A percentile compares a stretch with the other conserved stretches of the same genome.
These are phyloP conservation scores for Martes martes DNA, from an alignment of 2,113 vertebrate genomes.

Conservation along the genomic window DNA sequence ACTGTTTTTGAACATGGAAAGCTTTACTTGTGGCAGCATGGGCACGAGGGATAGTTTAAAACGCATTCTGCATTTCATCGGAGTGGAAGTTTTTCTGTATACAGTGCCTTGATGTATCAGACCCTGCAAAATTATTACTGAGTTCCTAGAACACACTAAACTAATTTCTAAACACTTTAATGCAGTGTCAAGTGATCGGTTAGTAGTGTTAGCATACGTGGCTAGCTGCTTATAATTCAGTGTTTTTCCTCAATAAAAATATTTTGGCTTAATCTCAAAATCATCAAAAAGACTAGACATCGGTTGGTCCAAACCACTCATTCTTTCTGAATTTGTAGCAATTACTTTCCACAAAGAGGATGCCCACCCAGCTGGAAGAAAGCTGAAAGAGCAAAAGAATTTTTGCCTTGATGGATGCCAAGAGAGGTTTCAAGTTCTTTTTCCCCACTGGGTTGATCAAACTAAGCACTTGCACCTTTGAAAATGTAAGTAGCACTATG, in stretches of 20 bases:
- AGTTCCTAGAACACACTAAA: not conserved
- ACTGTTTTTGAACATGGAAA: not conserved
- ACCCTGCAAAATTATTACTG: not conserved
- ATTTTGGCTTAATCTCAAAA: slow-evolving; percentile 47
- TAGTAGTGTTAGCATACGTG: not conserved
- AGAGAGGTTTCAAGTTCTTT: slow-evolving; percentile 4
- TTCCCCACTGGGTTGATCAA: not conserved
- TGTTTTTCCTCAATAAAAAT: slow-evolving; percentile 48
- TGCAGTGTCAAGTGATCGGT: not conserved
- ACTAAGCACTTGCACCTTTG: not conserved
- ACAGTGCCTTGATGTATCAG: not conserved
- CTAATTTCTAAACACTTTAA: slow-evolving; percentile 26
- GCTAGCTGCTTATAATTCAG: slow-evolving; percentile 39
- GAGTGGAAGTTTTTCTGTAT: not conserved
- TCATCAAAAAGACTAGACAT: slow-evolving; percentile 37
- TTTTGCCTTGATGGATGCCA: slow-evolving; percentile 22
- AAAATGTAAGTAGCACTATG: not conserved
- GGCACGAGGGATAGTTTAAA: not conserved
- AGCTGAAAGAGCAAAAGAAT: not conserved
- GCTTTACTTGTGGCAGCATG: not conserved
- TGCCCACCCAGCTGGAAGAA: slow-evolving; percentile 51
- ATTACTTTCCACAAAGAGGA: slow-evolving; percentile 38
- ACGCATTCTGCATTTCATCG: not conserved
- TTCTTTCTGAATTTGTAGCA: slow-evolving; percentile 42
- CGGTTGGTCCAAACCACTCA: slow-evolving; percentile 43